These are phyloP conservation scores for Brachirus orientalis DNA, from an alignment of 2,113 vertebrate species.

Conservation along the genomic window DNA sequence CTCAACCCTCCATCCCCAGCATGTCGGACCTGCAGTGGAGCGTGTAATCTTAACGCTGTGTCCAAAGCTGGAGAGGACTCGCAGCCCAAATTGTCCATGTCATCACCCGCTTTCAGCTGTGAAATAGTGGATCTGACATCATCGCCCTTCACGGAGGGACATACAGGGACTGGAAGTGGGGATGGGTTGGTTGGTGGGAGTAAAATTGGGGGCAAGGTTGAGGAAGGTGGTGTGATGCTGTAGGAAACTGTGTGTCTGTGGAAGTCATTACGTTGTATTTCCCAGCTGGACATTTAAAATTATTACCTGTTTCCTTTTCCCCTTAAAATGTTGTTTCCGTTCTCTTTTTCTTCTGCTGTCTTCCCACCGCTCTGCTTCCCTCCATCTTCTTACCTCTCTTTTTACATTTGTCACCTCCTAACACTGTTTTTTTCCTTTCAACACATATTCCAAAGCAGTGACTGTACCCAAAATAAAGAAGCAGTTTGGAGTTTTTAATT, in stretches of 20 bases:
- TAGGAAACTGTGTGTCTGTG: slow-evolving; percentile 82
- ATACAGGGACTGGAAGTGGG: slow-evolving; percentile 42
- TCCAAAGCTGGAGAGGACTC: slow-evolving; percentile 87
- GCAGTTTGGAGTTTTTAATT: no score
- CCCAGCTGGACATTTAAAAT: slow-evolving; percentile 85
- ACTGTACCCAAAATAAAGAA: no score
- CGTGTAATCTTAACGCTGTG: slow-evolving; percentile 91
- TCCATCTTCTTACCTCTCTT: slow-evolving; percentile 20
- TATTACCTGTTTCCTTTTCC: slow-evolving; percentile 85
- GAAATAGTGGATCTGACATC: slow-evolving; percentile 87
- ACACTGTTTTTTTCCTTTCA: no score
- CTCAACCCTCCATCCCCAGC: slow-evolving; percentile 75
- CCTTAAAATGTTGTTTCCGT: slow-evolving; percentile 82
- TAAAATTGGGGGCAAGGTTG: slow-evolving; percentile 19
- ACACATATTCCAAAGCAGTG: no score
- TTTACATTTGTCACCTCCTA: slow-evolving; percentile 8
- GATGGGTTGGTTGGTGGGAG: slow-evolving; percentile 12
- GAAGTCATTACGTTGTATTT: slow-evolving; percentile 84
- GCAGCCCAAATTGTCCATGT: slow-evolving; percentile 92
- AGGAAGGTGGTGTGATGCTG: slow-evolving; percentile 62
- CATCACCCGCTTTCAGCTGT: slow-evolving; percentile 85
- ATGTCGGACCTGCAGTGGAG: slow-evolving; percentile 80
- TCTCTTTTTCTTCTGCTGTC: slow-evolving; percentile 56
- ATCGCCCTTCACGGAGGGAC: slow-evolving; percentile 71
- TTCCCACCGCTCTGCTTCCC: slow-evolving; percentile 10